Evolutionary conservation across 1,140 invertebrate genomes (phyloP), one percentile per base, ranked within the genome.

Genomic region (Lordiphosa stackelbergi): DNA sequence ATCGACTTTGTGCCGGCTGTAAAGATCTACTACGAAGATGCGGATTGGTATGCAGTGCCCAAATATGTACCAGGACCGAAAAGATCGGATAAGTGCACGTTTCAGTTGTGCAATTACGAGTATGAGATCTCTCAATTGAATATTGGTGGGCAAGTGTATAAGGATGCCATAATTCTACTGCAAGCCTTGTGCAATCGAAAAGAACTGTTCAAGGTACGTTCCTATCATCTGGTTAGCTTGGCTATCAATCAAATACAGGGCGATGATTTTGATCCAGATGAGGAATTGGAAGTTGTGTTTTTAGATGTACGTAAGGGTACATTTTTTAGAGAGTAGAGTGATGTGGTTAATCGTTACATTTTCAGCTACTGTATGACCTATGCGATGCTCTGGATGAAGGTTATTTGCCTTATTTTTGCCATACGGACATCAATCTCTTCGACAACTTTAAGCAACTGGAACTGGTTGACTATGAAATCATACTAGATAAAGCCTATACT

Each of bases 1-100:
- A 73, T 84, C 11, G 64, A 85, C 40, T 73, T 85, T 53, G 62
- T 75, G 28, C 79, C 81, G 9, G 71, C 58, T 5, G 60, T 85
- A 2, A 61, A 57, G 22, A 56, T 84, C 13, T 5, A 16, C 0
- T 41, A 40, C 3, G 22, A 46, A 0, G 47, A 37, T 7, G 22
- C 1, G 1, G 19, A n/a, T 16, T 66, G 62, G 52, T 37, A 62
- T 24, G 68, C 56, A 0, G 24, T 75, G 10, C 78, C 78, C 1
- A 71, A 53, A 28, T 24, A n/a, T 0, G 31, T 31, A 4, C n/a
- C 9, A 3, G 57, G 55, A 5, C 37, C 55, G 0, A 54, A 49
- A 5, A 46, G 43, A 6, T 55, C 52, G 5, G 24, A 45, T 3
- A 5, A 9, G 16, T 66, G 43, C 31, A 61, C 78, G 2, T 85